phyloP scores from a whole-genome alignment of 2,797 vertebrate species.

The Notoglanidium macrostoma region DNA sequence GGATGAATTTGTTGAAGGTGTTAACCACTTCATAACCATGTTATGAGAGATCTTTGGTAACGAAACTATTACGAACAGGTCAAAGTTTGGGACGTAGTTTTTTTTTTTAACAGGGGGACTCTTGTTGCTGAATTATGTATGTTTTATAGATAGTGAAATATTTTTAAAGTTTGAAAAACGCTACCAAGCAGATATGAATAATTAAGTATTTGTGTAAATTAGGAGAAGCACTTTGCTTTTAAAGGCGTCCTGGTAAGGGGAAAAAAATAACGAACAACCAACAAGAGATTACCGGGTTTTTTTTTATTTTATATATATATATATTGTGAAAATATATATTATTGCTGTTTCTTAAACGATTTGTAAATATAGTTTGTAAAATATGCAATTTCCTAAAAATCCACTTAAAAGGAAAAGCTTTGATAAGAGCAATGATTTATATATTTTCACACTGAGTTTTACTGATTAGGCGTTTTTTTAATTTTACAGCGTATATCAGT shows the following conservation, averaged over 20 bases:
- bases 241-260: background rate
- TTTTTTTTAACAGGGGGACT: slow-evolving; percentile 15
- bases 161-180: slow-evolving; percentile 17
- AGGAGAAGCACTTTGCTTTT: slow-evolving; percentile 55
- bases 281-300: slow-evolving; percentile 5
- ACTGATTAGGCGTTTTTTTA: slow-evolving; percentile 2
- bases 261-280: slow-evolving; percentile 3
- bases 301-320: background rate
- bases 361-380: slow-evolving; percentile 47
- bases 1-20: slow-evolving; percentile 18
- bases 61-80: background rate
- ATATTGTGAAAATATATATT: slow-evolving; percentile 24
- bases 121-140: slow-evolving; percentile 2
- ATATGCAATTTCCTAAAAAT: slow-evolving; percentile 53
- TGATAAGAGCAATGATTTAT: slow-evolving; percentile 51
- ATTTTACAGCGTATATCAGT: slow-evolving; percentile 17
- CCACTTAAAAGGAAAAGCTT: slow-evolving; percentile 30
- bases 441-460: slow-evolving; percentile 42
- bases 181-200: slow-evolving; percentile 15
- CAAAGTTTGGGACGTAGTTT: background rate
- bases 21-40: slow-evolving; percentile 11
- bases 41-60: background rate
- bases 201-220: slow-evolving; percentile 37
- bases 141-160: background rate
- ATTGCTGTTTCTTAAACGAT: slow-evolving; percentile 23